Base-by-base conservation (phyloP, 2,888 invertebrate genomes). In the Aphidius colemani region DNA sequence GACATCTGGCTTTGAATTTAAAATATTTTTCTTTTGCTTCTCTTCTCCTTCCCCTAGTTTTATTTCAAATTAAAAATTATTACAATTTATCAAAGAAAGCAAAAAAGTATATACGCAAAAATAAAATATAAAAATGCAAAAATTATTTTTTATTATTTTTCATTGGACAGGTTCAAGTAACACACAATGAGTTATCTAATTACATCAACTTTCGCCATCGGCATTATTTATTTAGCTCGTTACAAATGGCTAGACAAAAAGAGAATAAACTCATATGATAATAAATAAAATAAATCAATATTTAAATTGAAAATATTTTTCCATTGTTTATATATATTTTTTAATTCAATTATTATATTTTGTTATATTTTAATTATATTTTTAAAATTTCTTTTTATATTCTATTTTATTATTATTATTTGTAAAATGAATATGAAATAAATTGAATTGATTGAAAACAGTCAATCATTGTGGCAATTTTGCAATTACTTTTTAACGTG, bases 161-260 rank as follows among this genome's bases (percentile, higher is more conserved):
- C 13, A 11, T 13, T 18, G 56, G 56, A 64, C 64, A 64, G 56
- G 64, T 64, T 64, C 53, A 44, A 50, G 45, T 48, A 59, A 48
- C 53, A 53, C 48, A 60, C 59, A 56, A 59, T 64, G 64, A 59
- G 5, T 63, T 61, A 62, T 61, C 63, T 67, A 66, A 64, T 65
- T 65, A 63, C 68, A 62, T 61, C 65, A 59, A 68, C 70, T 68
- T 70, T 68, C 68, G 53, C 64, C 66, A 2, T 30, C 30, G 40
- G 50, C 59, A 69, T 71, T 71, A 71, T 69, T 71, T 66, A 69
- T 71, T 69, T 63, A 66, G 41, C 66, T 67, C 64, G 64, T 66
- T 68, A 68, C 58, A 49, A 55, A 55, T 44, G 40, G 53, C 53
- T 53, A 53, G 53, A 53, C 53, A 13, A 30, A 30, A 5, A 30